Evolutionary conservation across 1,140 invertebrate genomes (phyloP).

Genomic region (Diuraphis noxia): DNA sequence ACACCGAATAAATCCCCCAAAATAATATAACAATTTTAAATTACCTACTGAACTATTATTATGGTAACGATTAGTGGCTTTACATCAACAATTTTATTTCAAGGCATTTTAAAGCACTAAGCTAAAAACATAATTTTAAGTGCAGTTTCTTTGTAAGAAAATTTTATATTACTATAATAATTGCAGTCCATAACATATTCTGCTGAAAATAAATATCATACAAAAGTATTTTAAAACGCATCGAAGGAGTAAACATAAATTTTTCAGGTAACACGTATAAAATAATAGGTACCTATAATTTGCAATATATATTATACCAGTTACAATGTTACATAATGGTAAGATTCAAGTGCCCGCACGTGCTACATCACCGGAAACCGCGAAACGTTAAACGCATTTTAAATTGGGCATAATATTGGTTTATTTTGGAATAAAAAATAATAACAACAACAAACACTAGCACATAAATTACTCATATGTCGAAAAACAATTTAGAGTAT

Average conservation of each 20-base stretch:
- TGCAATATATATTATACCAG: not conserved
- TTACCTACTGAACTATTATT: not conserved
- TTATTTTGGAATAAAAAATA: not conserved
- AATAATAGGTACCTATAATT: not conserved
- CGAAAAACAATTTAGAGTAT: not conserved
- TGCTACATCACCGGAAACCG: not conserved
- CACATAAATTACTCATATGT: not conserved
- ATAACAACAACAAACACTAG: not conserved
- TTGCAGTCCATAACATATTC: not conserved
- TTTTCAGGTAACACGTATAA: not conserved
- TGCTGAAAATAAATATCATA: not conserved
- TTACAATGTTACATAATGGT: not conserved
- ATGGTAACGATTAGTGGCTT: not conserved
- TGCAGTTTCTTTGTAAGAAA: not conserved
- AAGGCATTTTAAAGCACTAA: no score
- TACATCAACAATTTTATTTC: not conserved
- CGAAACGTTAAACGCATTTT: not conserved
- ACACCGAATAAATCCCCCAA: not conserved
- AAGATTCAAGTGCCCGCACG: not conserved
- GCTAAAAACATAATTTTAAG: not conserved
- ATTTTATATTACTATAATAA: not conserved
- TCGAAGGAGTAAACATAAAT: not conserved
- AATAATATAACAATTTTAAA: not conserved
- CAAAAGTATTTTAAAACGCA: not conserved
- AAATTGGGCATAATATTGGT: not conserved